Conservation (phyloP, 2,797 vertebrate genomes). For the Odontamblyopus lacepedii region DNA sequence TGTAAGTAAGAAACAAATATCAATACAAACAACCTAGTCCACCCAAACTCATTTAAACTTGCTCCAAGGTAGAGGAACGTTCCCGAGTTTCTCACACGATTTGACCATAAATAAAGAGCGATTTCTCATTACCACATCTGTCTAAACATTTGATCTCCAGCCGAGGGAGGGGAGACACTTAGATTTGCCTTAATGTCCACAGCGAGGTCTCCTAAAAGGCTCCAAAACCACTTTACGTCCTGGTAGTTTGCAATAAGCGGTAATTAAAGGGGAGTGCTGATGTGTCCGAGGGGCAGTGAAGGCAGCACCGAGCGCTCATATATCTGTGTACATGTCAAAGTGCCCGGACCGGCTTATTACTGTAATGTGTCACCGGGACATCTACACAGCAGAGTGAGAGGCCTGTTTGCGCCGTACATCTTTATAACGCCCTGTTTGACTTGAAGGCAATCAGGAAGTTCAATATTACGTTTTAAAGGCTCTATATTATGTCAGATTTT, state of each 20-base stretch:
- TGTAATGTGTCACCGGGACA: slow-evolving; percentile 8
- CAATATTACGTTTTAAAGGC: not conserved
- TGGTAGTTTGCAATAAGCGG: slow-evolving; percentile 1
- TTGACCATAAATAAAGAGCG: no score
- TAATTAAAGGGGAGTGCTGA: slow-evolving; percentile 7
- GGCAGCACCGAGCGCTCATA: not conserved
- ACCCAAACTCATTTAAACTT: no score
- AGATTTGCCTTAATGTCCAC: not conserved
- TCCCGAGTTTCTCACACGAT: no score
- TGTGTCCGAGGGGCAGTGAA: not conserved
- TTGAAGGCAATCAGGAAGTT: not conserved
- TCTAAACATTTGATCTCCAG: not conserved
- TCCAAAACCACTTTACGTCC: not conserved
- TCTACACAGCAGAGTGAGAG: not conserved
- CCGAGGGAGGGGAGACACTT: not conserved
- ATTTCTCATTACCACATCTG: not conserved
- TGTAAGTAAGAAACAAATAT: no score
- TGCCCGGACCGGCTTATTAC: not conserved
- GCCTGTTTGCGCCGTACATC: not conserved
- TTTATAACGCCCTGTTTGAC: not conserved
- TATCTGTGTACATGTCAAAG: slow-evolving; percentile 4
- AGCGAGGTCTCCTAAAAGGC: not conserved
- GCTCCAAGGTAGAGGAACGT: no score
- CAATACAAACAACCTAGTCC: no score
- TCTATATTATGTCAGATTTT: not conserved